Evolutionary conservation across 2,888 invertebrate species (phyloP), one percentile per base, ranked within the genome.

Genomic region (Chrysomela aeneicollis): DNA sequence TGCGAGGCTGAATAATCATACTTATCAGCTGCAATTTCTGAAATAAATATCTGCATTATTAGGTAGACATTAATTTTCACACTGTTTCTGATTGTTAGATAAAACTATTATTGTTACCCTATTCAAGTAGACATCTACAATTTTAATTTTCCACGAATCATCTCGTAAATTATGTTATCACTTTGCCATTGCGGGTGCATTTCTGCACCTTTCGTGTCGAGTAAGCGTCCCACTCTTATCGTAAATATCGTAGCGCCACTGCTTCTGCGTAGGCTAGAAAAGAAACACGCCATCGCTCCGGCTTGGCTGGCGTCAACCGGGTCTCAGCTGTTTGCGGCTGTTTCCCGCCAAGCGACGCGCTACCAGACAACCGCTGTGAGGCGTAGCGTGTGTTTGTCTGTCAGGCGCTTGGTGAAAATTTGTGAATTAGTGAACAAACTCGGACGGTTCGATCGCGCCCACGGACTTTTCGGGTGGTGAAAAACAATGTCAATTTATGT

Each of bases 281-380:
- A 81, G 81, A 81, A 82, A 81, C 79, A 79, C 73, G 73, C 73
- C 42, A 42, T 42, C 42, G 42, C 42, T 10, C n/a, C n/a, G 42
- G 42, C 42, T 35, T 35, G 35, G 35, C 72, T 79, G 82, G 83
- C 83, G 82, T 83, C 83, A 79, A 81, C 82, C 77, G 77, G 84
- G 84, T 84, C 87, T 87, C 87, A 88, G 88, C 88, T 88, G 88
- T 88, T 88, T 88, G 87, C 87, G 88, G 88, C 88, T 88, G 88
- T 88, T 88, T 88, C 88, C 88, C 88, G 88, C 87, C 87, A 87
- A 87, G 86, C 85, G 84, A 83, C 85, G 86, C 87, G 86, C 87
- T 86, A 86, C 86, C 87, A 86, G 86, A 86, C 86, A 86, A 86
- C 86, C 83, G 84, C 84, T 83, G 84, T 82, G 83, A 82, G 83